Conservation (phyloP, 2,797 vertebrate species). For the Denticeps clupeoides region DNA sequence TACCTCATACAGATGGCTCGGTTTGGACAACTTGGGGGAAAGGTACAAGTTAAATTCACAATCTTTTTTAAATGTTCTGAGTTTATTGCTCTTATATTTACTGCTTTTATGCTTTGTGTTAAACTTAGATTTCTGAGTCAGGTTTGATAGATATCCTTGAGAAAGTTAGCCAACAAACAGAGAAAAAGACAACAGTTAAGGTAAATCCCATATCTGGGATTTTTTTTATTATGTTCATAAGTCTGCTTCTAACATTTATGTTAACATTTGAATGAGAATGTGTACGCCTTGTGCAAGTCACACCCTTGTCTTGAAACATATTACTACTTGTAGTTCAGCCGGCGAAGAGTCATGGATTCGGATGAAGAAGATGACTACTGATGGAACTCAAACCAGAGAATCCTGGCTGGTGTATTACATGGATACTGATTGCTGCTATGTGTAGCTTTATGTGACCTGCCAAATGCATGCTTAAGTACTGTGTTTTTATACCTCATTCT, state of each 20-base stretch:
- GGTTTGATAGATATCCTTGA: conserved; percentile 96
- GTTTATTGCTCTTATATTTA: background rate
- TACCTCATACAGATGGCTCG: conserved; percentile 96
- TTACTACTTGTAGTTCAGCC: conserved; percentile 85
- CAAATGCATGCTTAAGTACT: no score
- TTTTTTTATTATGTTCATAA: background rate
- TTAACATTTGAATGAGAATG: no score
- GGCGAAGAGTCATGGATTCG: conserved; percentile 90
- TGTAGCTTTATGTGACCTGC: conserved; percentile 20
- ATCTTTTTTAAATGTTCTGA: background rate
- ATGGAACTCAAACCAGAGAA: conserved; percentile 23
- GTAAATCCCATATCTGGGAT: conserved; percentile 48
- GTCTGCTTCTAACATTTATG: conserved; percentile 4
- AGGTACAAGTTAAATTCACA: conserved; percentile 55
- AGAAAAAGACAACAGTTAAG: conserved; percentile 92
- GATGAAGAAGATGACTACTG: conserved; percentile 86
- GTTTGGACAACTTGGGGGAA: conserved; percentile 80
- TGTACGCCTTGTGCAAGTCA: no score
- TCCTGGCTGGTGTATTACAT: no score
- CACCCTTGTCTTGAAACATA: conserved; percentile 5
- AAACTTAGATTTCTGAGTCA: conserved; percentile 78
- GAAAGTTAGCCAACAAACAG: conserved; percentile 94
- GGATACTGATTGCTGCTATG: no score
- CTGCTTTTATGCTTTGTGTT: background rate
- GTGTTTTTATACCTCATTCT: no score